Evolutionary conservation across 2,888 invertebrate genomes (phyloP).

Genomic region (Trichogramma evanescens): DNA sequence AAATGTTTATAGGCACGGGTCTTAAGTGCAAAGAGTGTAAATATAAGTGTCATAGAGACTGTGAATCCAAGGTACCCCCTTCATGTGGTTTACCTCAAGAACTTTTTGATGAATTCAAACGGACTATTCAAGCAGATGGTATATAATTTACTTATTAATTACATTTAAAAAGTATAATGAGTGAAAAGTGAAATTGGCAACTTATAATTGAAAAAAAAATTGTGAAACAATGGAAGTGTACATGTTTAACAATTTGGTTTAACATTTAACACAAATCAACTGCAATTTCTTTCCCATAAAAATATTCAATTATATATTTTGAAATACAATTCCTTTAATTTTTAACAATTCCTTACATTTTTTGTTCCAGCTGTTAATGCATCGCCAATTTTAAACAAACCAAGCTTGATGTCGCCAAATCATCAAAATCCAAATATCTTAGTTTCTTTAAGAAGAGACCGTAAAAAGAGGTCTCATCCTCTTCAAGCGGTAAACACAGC

Average conservation of each 20-base stretch:
- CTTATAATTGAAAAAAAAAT: constrained; percentile 2
- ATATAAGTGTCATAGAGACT: constrained; percentile 82
- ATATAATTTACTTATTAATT: constrained; percentile 16
- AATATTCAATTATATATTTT: background rate
- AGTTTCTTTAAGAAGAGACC: constrained; percentile 44
- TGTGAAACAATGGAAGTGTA: background rate
- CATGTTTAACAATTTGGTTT: background rate
- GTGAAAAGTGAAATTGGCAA: background rate
- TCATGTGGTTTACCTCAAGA: constrained; percentile 87
- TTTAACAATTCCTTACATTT: constrained; percentile 27
- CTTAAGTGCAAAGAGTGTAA: constrained; percentile 93
- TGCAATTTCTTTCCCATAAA: constrained; percentile 7
- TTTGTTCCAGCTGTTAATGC: constrained; percentile 29
- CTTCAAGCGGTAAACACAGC: constrained; percentile 54
- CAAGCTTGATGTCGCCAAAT: constrained; percentile 45
- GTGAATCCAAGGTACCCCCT: constrained; percentile 84
- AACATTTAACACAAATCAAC: background rate
- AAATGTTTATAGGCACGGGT: constrained; percentile 75
- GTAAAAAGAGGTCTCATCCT: constrained; percentile 53
- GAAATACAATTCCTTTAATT: background rate
- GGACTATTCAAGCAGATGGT: constrained; percentile 63
- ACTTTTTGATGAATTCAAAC: constrained; percentile 75
- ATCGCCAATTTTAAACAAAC: constrained; percentile 51
- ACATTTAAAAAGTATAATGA: constrained; percentile 3
- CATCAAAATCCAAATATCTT: constrained; percentile 42